Evolutionary conservation across 2,888 invertebrate genomes (phyloP), one percentile per base, ranked within the genome.

Genomic region (Tenthredo livida): DNA sequence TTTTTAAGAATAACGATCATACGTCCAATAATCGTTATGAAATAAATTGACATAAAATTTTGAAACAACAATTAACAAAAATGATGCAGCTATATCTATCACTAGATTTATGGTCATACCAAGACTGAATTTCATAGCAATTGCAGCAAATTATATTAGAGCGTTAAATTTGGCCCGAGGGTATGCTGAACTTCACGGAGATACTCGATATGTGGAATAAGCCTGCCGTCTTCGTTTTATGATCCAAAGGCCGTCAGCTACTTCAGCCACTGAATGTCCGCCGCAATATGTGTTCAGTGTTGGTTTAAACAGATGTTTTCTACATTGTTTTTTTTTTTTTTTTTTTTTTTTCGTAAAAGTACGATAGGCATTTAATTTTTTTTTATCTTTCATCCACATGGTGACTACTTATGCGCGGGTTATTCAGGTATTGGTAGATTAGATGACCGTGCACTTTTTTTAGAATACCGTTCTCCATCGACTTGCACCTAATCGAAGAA

Each of bases 111-210:
- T 67, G 33, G 33, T 67, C 29, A 67, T 33, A 7, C 67, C 29
- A 33, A 29, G 65, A 29, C 33, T 67, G 67, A 5, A 67, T 33
- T 67, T 33, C 25, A 67, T 33, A 67, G 67, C 17, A 33, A 33
- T 67, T 17, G 33, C 67, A 67, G 67, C 17, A 33, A 67, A 67
- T 67, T 67, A 33, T 67, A 67, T 33, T 17, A 33, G 33, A 67
- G 33, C 29, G 67, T 67, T 67, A 67, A 67, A 67, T 67, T 67
- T 33, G 33, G 67, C 67, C 33, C 67, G 17, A 29, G 29, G 67
- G 17, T 67, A 67, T 33, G 67, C 33, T 67, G 67, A 67, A 33
- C 33, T 67, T 67, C 33, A 67, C 67, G 33, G 67, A 67, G 15
- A 17, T 33, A 67, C 33, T 67, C 5, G 6, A 17, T 33, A 17